Evolutionary conservation across 2,113 vertebrate genomes (phyloP), one percentile per base, ranked within the genome.

Genomic region (Nibea albiflora): DNA sequence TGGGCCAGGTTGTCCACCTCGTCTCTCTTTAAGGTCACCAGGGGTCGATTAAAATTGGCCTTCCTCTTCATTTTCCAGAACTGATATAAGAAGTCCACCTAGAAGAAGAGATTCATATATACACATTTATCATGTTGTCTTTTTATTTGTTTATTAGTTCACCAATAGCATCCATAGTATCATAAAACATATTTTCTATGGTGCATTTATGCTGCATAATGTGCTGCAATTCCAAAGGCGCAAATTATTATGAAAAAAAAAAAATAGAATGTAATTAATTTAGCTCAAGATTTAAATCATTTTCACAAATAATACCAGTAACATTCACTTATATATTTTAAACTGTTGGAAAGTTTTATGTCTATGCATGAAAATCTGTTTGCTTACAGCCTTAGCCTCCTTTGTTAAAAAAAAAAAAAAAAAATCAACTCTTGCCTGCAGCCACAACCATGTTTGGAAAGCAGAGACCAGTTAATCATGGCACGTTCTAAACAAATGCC

Each of bases 41-140:
- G 95, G 0, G 98, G 97, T 57, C 95, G 96, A 93, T 99, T 99
- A 80, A 94, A 96, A 67, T 98, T 98, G 52, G 96, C 94, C 95
- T 97, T 98, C 89, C 98, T 95, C 90, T 98, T 97, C 82, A 99
- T 88, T 86, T 99, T 99, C 98, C 98, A 99, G 95, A 97, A 99
- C 90, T 99, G 97, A 89, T 97, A 99, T 83, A 99, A 93, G 90
- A 98, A 99, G 88, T 99, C 98, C 64, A 99, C 97, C 83, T 98
- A 10, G 1, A 72, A 20, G 19, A 19, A 26, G 71, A 46, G 15
- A 52, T 28, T 53, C 54, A 54, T 39, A 39, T 39, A 39, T 39
- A 60, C 8, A 24, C 0, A 19, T 19, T 49, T 6, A 66, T 49
- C 1, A 35, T 28, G 19, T 52, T 28, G 22, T 9, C 26, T 26